A percentile compares a stretch with the other conserved stretches of the same genome.
Conservation (phyloP, 2,888 invertebrate genomes). For the Anthrax anthrax region DNA sequence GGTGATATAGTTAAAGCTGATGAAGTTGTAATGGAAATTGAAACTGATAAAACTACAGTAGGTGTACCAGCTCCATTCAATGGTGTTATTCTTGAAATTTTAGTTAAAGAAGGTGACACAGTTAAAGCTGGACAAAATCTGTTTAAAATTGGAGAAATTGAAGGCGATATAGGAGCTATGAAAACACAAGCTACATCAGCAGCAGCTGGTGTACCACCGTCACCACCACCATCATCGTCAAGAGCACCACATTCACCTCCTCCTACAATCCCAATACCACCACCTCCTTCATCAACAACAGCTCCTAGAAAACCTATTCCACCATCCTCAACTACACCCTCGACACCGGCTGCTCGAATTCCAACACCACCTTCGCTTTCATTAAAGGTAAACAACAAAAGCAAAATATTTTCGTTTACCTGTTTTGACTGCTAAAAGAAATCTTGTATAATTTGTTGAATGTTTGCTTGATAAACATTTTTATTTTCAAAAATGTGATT, state of each 20-base stretch:
- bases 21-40: conserved; percentile 84
- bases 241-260: conserved; percentile 38
- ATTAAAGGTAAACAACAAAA: background rate
- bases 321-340: conserved; percentile 36
- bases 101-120: conserved; percentile 76
- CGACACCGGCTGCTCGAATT: conserved; percentile 55
- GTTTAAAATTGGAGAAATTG: conserved; percentile 45
- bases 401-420: too few species aligned
- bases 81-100: conserved; percentile 73
- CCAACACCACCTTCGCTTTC: conserved; percentile 61
- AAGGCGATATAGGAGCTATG: conserved; percentile 16
- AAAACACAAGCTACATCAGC: conserved; percentile 21
- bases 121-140: conserved; percentile 71
- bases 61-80: conserved; percentile 54
- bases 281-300: conserved; percentile 42
- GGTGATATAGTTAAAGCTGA: conserved; percentile 80
- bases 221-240: conserved; percentile 34
- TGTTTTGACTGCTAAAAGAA: too few species aligned
- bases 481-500: too few species aligned
- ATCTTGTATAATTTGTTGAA: too few species aligned
- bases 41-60: conserved; percentile 80
- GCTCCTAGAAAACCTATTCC: conserved; percentile 22
- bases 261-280: conserved; percentile 35
- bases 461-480: too few species aligned
- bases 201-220: conserved; percentile 24